Percentiles rank a stretch among this genome's conserved stretches.
These are phyloP conservation scores for Myopa testacea DNA, from an alignment of 2,888 invertebrate genomes.

Conservation along the genomic window DNA sequence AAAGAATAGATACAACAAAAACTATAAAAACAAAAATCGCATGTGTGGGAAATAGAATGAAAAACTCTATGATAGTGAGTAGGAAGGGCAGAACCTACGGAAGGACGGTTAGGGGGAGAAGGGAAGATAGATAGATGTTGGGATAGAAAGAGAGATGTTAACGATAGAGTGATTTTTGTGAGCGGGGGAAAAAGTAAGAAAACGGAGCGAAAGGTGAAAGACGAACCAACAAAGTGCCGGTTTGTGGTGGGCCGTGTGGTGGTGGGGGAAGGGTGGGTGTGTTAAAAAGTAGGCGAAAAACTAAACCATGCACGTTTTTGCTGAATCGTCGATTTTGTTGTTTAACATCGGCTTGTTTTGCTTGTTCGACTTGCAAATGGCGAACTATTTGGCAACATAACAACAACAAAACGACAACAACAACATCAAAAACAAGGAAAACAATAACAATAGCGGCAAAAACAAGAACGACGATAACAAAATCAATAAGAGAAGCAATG, in stretches of 20 bases:
- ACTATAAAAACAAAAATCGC: neutral
- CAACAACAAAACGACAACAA: neutral
- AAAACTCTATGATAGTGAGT: too few species aligned
- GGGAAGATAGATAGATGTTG: neutral
- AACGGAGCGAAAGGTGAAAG: too few species aligned
- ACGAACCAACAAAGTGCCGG: too few species aligned
- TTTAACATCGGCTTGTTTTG: neutral
- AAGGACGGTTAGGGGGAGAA: neutral
- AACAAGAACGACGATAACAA: slow-evolving; percentile 8
- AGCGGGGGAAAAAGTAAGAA: too few species aligned
- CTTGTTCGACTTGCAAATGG: slow-evolving; percentile 15
- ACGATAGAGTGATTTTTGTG: neutral
- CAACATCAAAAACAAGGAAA: neutral
- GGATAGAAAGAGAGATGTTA: neutral
- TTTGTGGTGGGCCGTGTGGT: too few species aligned
- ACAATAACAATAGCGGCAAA: neutral
- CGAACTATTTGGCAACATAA: neutral
- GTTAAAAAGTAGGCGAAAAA: neutral
- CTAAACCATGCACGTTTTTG: neutral
- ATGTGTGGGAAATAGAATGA: neutral
- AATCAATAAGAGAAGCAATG: neutral
- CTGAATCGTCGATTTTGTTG: neutral
- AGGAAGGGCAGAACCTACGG: too few species aligned
- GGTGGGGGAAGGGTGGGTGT: too few species aligned
- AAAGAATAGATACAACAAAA: neutral